Evolutionary conservation across 2,888 invertebrate genomes (phyloP).

Genomic region (Drosophila prostipennis): DNA sequence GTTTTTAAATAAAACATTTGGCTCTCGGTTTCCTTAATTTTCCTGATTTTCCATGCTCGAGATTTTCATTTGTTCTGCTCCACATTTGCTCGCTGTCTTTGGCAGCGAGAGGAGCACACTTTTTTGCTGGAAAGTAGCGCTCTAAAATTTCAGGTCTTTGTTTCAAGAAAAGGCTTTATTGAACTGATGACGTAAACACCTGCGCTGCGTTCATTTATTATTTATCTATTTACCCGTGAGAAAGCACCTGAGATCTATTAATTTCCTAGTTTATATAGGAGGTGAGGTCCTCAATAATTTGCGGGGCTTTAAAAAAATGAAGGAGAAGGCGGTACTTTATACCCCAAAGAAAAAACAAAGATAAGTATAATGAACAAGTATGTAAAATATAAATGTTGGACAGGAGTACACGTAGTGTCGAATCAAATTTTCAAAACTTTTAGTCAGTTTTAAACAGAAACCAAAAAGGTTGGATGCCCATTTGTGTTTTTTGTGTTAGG

Average conservation of each 20-base stretch:
- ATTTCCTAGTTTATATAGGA: background rate
- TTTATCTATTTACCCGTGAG: background rate
- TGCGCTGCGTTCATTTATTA: slow-evolving; percentile 6
- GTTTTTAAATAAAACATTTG: slow-evolving; percentile 30
- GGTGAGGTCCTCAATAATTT: too few relatives aligned
- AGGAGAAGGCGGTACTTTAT: too few relatives aligned
- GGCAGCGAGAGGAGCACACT: slow-evolving; percentile 42
- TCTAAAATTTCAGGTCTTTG: background rate
- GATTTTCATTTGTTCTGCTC: slow-evolving; percentile 47
- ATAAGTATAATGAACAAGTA: too few relatives aligned
- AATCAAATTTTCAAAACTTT: too few relatives aligned
- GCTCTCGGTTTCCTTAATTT: slow-evolving; percentile 26
- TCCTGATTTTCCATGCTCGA: slow-evolving; percentile 50
- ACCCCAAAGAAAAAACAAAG: too few relatives aligned
- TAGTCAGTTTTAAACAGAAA: too few relatives aligned
- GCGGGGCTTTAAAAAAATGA: too few relatives aligned
- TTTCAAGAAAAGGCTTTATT: background rate
- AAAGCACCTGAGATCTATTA: background rate
- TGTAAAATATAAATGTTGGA: too few relatives aligned
- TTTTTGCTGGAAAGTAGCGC: background rate
- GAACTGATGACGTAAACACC: slow-evolving; percentile 57
- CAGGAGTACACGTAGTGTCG: too few relatives aligned
- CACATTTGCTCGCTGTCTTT: slow-evolving; percentile 61
- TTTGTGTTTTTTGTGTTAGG: too few relatives aligned
- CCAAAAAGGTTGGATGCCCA: too few relatives aligned